Evolutionary conservation across 2,113 vertebrate genomes (phyloP).

Genomic region (Natator depressus): DNA sequence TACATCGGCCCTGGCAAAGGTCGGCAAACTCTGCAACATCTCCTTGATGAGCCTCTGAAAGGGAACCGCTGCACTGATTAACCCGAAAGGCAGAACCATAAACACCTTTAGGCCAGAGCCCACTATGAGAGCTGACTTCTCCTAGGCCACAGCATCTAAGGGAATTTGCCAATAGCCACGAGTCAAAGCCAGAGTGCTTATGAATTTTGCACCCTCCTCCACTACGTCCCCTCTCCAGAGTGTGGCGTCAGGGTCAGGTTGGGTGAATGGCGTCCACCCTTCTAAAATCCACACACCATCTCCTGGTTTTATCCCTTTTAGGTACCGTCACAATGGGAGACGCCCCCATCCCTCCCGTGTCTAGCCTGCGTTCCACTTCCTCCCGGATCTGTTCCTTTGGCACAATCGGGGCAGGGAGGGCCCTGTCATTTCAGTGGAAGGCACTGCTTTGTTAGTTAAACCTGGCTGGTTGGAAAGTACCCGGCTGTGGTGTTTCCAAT

Average conservation of each 20-base stretch:
- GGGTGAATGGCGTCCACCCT: not conserved
- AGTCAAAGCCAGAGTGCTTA: not conserved
- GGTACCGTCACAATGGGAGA: not conserved
- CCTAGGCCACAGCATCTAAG: too few relatives aligned
- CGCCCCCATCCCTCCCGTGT: not conserved
- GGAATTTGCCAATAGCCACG: not conserved
- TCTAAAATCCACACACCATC: not conserved
- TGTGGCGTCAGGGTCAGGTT: not conserved
- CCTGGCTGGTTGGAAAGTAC: not conserved
- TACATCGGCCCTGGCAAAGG: not conserved
- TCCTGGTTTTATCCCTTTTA: not conserved
- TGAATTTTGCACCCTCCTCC: not conserved
- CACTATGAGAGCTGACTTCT: too few relatives aligned
- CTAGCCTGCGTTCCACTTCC: not conserved
- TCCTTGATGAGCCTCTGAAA: not conserved
- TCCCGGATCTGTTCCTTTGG: not conserved
- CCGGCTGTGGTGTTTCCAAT: not conserved
- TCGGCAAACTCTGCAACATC: too few relatives aligned
- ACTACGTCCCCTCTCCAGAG: not conserved
- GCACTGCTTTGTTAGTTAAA: not conserved
- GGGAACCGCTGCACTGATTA: not conserved
- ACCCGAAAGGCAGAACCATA: not conserved
- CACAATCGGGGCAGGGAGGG: not conserved
- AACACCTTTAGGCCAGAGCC: not conserved
- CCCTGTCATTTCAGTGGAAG: not conserved